Evolutionary conservation across 2,797 vertebrate genomes (phyloP).

Genomic region (Gymnoscopelus microlampas): DNA sequence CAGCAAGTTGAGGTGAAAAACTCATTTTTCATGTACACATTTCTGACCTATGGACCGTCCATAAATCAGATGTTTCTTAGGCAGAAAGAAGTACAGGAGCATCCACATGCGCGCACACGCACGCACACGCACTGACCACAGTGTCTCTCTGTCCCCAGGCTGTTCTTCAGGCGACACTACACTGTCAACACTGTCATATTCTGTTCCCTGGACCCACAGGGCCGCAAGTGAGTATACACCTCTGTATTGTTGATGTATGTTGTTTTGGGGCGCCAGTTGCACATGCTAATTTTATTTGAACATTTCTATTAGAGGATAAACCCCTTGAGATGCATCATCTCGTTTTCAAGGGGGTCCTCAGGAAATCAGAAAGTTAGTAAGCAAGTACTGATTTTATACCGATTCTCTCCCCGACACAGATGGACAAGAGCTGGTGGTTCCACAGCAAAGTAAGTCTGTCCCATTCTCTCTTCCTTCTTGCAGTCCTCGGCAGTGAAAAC

Average conservation of each 20-base stretch:
- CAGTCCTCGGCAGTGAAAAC: neutral
- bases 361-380: too few relatives aligned
- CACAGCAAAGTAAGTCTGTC: constrained; percentile 88
- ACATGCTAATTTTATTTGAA: too few relatives aligned
- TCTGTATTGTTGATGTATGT: neutral
- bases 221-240: constrained; percentile 88
- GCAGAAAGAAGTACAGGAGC: too few relatives aligned
- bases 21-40: too few relatives aligned
- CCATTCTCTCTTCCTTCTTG: neutral
- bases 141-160: constrained; percentile 72
- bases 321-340: too few relatives aligned
- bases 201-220: constrained; percentile 94
- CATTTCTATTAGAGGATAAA: too few relatives aligned
- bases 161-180: constrained; percentile 97
- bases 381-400: constrained; percentile 8
- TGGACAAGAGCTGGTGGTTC: constrained; percentile 88
- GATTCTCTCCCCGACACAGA: constrained; percentile 73
- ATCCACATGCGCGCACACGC: neutral
- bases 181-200: constrained; percentile 93
- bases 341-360: too few relatives aligned
- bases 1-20: too few relatives aligned
- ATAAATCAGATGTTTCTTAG: too few relatives aligned
- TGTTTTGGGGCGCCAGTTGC: neutral
- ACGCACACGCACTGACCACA: neutral
- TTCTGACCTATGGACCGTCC: too few relatives aligned